These are phyloP conservation scores for Zalophus californianus DNA, from an alignment of 2,797 vertebrate species.

Conservation along the genomic window DNA sequence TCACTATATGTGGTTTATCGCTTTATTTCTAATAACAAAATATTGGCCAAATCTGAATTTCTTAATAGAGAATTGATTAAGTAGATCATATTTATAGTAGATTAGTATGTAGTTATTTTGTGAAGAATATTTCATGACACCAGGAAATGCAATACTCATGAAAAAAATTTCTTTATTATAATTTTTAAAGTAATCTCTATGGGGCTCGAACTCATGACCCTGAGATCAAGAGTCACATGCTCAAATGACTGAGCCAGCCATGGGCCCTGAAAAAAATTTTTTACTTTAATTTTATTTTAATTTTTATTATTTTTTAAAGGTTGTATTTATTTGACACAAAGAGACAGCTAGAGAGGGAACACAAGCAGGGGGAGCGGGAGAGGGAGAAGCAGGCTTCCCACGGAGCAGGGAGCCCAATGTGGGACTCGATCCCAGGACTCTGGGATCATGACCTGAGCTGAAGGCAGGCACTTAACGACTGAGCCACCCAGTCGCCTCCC, in stretches of 20 bases:
- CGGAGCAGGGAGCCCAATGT: no score
- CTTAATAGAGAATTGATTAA: background rate
- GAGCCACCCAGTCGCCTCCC: no score
- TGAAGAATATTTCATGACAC: background rate
- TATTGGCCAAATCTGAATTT: background rate
- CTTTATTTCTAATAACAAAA: slow-evolving; percentile 5
- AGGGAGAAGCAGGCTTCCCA: no score
- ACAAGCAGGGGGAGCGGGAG: no score
- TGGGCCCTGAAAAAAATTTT: background rate
- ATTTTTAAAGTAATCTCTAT: background rate
- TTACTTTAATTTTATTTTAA: background rate
- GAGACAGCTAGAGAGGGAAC: no score
- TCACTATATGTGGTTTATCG: background rate
- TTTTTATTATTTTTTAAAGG: no score
- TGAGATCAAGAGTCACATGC: background rate
- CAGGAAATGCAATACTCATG: background rate
- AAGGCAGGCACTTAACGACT: no score
- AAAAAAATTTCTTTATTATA: background rate
- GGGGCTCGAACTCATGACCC: background rate
- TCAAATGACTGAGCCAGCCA: background rate
- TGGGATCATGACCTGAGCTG: no score
- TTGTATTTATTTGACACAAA: no score
- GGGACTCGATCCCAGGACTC: no score
- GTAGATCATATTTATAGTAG: background rate
- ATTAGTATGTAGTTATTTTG: background rate